phyloP scores from a whole-genome alignment of 2,113 vertebrate genomes.

The Tursiops truncatus region DNA sequence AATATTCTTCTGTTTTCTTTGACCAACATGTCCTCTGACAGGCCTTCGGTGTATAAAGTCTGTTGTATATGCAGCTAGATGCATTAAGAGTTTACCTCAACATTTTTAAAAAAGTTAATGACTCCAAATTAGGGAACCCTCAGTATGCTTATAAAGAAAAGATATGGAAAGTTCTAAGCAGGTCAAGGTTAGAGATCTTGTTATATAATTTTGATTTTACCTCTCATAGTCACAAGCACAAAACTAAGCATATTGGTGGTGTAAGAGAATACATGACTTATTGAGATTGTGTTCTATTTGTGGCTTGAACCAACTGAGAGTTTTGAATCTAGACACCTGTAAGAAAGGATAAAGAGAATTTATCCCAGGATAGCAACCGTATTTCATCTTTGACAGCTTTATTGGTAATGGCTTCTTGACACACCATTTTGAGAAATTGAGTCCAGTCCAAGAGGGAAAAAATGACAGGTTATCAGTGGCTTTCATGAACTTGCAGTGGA shows the following conservation, averaged over 20 bases:
- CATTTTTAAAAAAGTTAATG: background rate
- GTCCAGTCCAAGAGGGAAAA: background rate
- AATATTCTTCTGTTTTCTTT: background rate
- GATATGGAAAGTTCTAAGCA: background rate
- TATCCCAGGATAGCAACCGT: background rate
- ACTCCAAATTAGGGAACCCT: background rate
- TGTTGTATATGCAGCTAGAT: background rate
- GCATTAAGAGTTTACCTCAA: background rate
- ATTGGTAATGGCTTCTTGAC: background rate
- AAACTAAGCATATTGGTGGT: background rate
- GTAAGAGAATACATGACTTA: background rate
- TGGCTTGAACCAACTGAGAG: background rate
- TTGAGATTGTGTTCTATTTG: background rate
- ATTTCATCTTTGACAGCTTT: conserved; percentile 9
- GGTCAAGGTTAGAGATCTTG: background rate
- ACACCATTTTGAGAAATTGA: background rate
- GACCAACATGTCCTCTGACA: background rate
- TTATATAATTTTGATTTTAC: background rate
- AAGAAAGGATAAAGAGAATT: background rate
- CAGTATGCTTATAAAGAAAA: background rate
- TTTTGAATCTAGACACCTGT: background rate
- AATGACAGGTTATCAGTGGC: background rate
- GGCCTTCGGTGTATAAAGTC: background rate
- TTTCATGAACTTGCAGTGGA: background rate
- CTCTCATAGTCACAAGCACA: background rate